Base-by-base conservation (phyloP, 2,888 invertebrate genomes). In the Ornithoptera priamus region DNA sequence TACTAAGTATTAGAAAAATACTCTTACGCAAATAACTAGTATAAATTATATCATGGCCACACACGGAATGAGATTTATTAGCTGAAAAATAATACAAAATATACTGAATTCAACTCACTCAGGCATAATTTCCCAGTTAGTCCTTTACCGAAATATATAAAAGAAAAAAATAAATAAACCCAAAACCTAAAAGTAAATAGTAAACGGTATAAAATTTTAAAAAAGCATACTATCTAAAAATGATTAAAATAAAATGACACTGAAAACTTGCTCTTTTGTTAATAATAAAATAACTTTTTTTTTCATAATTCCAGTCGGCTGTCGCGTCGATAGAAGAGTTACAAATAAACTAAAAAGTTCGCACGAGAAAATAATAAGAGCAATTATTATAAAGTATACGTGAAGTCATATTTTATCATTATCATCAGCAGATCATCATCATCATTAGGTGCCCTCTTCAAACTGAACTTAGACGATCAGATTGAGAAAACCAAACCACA, bases 171-270 rank as follows among this genome's bases (percentile, higher is more conserved):
- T 81, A 81, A 83, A 78, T 80, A 81, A 83, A 85, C 85, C 85
- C 86, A 89, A 84, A 87, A 85, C 77, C 83, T 87, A 87, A 84
- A 83, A 79, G 73, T 77, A 78, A 30, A 81, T 85, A 80, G 46
- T 75, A 75, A 83, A 90, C 87, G 86, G 85, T 85, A 85, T 84
- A 85, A 79, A 90, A 85, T 89, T 86, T 92, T 87, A 89, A 80
- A 87, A 86, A 89, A 85, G 83, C 91, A 92, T 91, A 78, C 86
- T 79, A 81, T 84, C 78, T 76, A 84, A 85, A 85, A 82, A 78
- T 80, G 75, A 78, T 62, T 81, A 79, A 82, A 82, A 67, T 80
- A 85, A 89, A 87, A 78, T 88, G 86, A 83, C 86, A 84, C 70
- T 72, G 72, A 72, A 70, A 78, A 67, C 18, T 59, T 78, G 77